phyloP scores from a whole-genome alignment of 2,113 vertebrate genomes.

The Osmerus mordax region DNA sequence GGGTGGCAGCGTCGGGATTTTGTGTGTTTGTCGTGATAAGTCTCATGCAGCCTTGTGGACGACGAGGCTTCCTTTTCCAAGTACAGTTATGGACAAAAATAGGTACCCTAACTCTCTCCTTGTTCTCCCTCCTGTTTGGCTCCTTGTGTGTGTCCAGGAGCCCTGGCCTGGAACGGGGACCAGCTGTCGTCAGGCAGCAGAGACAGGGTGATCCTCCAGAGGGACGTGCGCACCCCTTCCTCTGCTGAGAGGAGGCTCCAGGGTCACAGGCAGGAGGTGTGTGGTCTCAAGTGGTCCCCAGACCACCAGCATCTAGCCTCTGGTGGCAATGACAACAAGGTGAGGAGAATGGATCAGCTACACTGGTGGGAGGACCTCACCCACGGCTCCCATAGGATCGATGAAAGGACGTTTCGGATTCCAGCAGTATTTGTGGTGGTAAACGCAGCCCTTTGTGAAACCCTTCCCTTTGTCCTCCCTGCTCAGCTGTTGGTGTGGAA shows the following conservation, averaged over 20 bases:
- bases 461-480: neutral
- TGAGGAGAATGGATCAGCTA: constrained; percentile 19
- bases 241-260: constrained; percentile 73
- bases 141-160: constrained; percentile 53
- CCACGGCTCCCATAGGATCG: too few species aligned
- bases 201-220: constrained; percentile 76
- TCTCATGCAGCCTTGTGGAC: too few species aligned
- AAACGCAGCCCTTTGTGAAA: neutral
- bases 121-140: neutral
- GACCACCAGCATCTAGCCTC: constrained; percentile 81
- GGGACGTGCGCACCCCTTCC: constrained; percentile 70
- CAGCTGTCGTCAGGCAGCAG: constrained; percentile 79
- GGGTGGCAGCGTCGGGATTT: neutral
- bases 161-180: constrained; percentile 79
- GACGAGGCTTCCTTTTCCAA: too few species aligned
- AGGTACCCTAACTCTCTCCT: too few species aligned
- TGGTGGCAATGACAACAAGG: constrained; percentile 80
- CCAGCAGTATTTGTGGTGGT: neutral
- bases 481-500: constrained; percentile 76
- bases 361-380: too few species aligned
- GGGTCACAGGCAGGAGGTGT: constrained; percentile 79
- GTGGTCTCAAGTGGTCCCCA: constrained; percentile 80
- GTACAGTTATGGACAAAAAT: too few species aligned
- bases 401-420: neutral
- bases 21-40: too few species aligned